Evolutionary conservation across 2,888 invertebrate genomes (phyloP).

Genomic region (Hirtodrosophila alboralis): DNA sequence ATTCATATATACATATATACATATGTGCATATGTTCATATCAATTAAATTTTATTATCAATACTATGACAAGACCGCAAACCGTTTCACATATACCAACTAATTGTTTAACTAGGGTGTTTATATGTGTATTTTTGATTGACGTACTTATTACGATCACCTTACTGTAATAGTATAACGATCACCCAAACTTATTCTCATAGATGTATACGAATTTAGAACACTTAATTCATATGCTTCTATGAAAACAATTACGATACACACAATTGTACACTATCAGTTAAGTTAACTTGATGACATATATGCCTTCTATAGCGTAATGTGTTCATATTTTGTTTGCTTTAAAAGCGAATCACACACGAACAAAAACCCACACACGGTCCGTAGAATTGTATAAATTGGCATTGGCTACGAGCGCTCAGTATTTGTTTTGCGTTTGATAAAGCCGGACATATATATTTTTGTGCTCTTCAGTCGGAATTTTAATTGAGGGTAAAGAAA

Average conservation of each 20-base stretch:
- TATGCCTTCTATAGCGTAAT: not conserved
- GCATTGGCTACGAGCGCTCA: conserved; percentile 23
- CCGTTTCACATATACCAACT: conserved; percentile 23
- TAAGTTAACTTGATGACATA: not conserved
- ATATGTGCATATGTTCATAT: not conserved
- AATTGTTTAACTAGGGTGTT: not conserved
- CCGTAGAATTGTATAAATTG: conserved; percentile 6
- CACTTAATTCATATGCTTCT: not conserved
- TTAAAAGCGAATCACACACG: not conserved
- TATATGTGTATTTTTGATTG: not conserved
- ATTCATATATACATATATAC: not conserved
- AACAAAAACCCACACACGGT: conserved; percentile 2
- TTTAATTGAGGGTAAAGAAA: not conserved
- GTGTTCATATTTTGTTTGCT: conserved; percentile 20
- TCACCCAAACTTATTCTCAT: too few species aligned
- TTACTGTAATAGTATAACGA: too few species aligned
- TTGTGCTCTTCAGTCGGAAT: not conserved
- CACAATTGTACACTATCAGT: conserved; percentile 1
- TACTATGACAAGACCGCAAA: conserved; percentile 1
- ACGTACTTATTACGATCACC: not conserved
- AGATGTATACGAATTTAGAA: not conserved
- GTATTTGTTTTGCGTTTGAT: conserved; percentile 28
- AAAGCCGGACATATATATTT: conserved; percentile 19
- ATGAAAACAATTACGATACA: too few species aligned
- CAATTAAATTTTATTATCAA: conserved; percentile 29